A percentile compares a stretch with the other conserved stretches of the same genome.
Conservation (phyloP, 1,140 invertebrate genomes). For the Danaus melanippus region DNA sequence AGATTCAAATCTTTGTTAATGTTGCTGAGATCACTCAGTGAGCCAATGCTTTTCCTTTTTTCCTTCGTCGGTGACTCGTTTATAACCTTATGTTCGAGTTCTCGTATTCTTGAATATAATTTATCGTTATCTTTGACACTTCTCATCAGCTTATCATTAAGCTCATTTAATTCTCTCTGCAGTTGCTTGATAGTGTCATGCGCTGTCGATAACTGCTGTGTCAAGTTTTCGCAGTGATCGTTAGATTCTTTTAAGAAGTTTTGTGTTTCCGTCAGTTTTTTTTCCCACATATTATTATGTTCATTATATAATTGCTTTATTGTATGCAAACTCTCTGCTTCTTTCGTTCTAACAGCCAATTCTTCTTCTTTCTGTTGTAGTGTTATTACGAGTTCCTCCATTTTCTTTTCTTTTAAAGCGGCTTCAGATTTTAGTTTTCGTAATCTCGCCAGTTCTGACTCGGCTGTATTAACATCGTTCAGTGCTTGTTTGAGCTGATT, state of each 20-base stretch:
- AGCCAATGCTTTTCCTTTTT: constrained; percentile 80
- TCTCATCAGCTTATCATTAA: constrained; percentile 73
- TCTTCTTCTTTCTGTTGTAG: constrained; percentile 82
- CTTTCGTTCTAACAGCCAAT: constrained; percentile 77
- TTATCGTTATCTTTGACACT: constrained; percentile 85
- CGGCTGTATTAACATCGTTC: constrained; percentile 65
- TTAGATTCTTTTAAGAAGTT: constrained; percentile 75
- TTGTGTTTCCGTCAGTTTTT: constrained; percentile 75
- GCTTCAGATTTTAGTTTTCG: constrained; percentile 78
- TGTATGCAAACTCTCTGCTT: constrained; percentile 77
- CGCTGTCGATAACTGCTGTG: constrained; percentile 75
- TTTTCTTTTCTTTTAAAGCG: constrained; percentile 77
- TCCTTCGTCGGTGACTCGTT: constrained; percentile 68
- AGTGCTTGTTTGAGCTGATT: constrained; percentile 64
- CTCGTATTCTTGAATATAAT: constrained; percentile 78
- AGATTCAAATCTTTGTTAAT: constrained; percentile 84
- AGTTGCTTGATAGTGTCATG: constrained; percentile 73
- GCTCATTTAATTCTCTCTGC: constrained; percentile 74
- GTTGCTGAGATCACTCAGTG: constrained; percentile 85
- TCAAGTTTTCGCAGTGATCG: constrained; percentile 75
- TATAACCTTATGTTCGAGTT: constrained; percentile 76
- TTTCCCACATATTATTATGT: constrained; percentile 78
- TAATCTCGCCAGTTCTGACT: constrained; percentile 80
- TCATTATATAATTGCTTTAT: constrained; percentile 75
- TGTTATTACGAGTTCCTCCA: constrained; percentile 78